Base-by-base conservation (phyloP, 2,888 invertebrate genomes). In the Drosophila rellima region DNA sequence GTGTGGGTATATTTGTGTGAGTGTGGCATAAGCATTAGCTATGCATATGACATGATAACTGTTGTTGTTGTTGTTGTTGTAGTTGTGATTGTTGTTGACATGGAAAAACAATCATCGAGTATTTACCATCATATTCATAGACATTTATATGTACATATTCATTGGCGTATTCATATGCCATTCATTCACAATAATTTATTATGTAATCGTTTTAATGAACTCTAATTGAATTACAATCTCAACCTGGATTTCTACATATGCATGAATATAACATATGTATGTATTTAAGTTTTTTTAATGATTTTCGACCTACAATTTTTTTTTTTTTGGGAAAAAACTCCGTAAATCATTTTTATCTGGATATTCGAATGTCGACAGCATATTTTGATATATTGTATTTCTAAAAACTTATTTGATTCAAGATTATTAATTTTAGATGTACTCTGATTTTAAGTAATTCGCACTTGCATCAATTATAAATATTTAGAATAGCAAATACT, bases 121-220 rank as follows among this genome's bases (percentile, higher is more conserved):
- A 57, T 57, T 57, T 18, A 73, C 48, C 45, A 44, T 42, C 66
- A 47, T 45, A 50, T 60, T 52, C 17, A 45, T 31, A 42, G 29
- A 40, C 17, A 20, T 17, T 23, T 35, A 26, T 15, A n/a, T n/a
- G n/a, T n/a, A 35, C 33, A 39, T 47, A 59, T 57, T 52, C 35
- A 55, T 42, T 33, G 50, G 18, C 68, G 17, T 42, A 51, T 59
- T 61, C 61, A 20, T 40, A 59, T 44, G 40, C 40, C 78, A 66
- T 64, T 78, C 67, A 65, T 67, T 51, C 57, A 39, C 59, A 60
- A 87, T 84, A 70, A 89, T 78, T 89, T 74, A 89, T 78, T 85
- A 67, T 88, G 79, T 78, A 74, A 88, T 84, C 85, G 85, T 68
- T 88, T 88, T 82, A 83, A 83, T 83, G 63, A 89, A 78, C 86